These are phyloP conservation scores for Gnathochromis pfefferi DNA, from an alignment of 2,113 vertebrate genomes.

Conservation along the genomic window DNA sequence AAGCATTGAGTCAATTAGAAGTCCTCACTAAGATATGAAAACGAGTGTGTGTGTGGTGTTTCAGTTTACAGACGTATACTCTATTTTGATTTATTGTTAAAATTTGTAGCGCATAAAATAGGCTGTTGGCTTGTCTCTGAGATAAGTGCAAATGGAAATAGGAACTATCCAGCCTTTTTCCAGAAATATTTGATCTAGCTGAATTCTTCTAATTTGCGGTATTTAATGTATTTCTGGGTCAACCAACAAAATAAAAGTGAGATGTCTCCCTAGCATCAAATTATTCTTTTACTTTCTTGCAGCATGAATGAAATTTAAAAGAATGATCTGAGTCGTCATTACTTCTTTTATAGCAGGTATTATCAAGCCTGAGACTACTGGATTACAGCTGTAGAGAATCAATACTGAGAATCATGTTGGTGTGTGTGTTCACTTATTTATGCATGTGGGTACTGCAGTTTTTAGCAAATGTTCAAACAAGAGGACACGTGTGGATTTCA, in stretches of 20 bases:
- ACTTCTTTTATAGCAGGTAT: background rate
- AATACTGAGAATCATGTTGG: background rate
- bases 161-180: background rate
- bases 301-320: background rate
- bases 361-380: background rate
- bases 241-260: background rate
- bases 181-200: background rate
- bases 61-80: background rate
- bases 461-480: background rate
- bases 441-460: background rate
- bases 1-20: background rate
- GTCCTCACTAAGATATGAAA: background rate
- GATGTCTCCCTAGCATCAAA: background rate
- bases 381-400: constrained; percentile 1
- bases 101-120: background rate
- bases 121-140: background rate
- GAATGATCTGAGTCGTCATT: background rate
- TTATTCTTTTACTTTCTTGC: background rate
- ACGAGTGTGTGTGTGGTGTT: background rate
- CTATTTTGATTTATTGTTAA: background rate
- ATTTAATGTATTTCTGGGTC: background rate
- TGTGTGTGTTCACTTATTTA: background rate
- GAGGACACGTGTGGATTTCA: background rate
- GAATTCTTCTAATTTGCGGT: fast-evolving
- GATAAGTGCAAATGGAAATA: background rate